Evolutionary conservation across 2,113 vertebrate genomes (phyloP).

Genomic region (Anarrhichthys ocellatus): DNA sequence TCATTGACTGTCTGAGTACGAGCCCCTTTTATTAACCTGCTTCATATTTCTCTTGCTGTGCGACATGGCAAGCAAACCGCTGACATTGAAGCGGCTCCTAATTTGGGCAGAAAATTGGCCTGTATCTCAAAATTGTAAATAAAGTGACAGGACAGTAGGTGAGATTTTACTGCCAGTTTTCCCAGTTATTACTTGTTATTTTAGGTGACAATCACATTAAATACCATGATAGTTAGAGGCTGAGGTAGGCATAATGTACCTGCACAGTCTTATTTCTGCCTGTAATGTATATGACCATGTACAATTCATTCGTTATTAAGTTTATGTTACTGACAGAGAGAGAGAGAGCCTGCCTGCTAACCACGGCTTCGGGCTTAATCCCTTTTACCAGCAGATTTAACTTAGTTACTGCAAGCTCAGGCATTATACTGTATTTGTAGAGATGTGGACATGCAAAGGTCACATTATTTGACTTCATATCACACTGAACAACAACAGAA

Average conservation of each 20-base stretch:
- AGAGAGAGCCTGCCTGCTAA: neutral
- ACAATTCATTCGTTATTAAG: neutral
- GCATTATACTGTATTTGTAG: neutral
- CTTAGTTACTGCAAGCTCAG: neutral
- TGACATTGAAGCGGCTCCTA: neutral
- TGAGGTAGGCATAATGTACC: neutral
- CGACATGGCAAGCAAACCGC: neutral
- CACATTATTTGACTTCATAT: conserved; percentile 6
- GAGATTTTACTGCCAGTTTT: conserved; percentile 2
- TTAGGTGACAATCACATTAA: neutral
- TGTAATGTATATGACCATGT: neutral
- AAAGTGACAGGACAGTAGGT: neutral
- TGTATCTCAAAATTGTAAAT: neutral
- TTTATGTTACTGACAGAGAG: neutral
- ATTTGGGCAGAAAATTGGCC: neutral
- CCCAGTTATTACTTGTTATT: neutral
- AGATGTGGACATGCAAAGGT: conserved; percentile 16
- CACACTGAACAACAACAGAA: neutral
- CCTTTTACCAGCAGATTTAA: neutral
- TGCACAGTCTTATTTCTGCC: neutral
- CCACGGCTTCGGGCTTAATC: neutral
- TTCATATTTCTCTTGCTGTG: neutral
- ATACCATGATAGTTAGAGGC: neutral
- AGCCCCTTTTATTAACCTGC: neutral
- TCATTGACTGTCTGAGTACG: neutral